Evolutionary conservation across 1,140 invertebrate species (phyloP), one percentile per base, ranked within the genome.

Genomic region (Steinernema feltiae): DNA sequence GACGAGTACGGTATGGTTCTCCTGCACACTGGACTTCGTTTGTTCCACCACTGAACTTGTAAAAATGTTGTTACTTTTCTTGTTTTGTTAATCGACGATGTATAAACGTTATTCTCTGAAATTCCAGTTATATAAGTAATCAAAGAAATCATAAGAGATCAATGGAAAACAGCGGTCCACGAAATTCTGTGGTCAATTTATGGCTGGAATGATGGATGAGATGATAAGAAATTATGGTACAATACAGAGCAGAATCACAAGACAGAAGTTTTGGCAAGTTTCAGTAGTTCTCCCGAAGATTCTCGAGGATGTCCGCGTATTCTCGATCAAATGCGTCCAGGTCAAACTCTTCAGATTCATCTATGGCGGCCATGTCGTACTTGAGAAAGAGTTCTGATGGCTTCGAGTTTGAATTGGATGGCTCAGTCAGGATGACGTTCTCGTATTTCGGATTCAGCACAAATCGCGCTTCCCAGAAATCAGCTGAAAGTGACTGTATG

Each of bases 1-100:
- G 91, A 98, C 85, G 92, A 97, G 79, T 93, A 97, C 84, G 90
- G 90, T 31, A 95, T 98, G 75, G 90, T 91, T 0, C 87, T 98
- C 81, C 91, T 92, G 46, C 94, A 97, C 84, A 97, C 94, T n/a
- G 92, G 92, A 84, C 87, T 96, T 1, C 89, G 96, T 77, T 89
- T 98, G 0, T 99, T 99, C 91, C 96, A 98, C 87, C 96, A 98
- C 88, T 97, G 88, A 81, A 69, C 63, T 24, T 21, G 29, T 21
- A 69, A 69, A 69, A n/a, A n/a, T n/a, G n/a, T n/a, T 46, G 41
- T 46, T 46, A 7, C 7, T 46, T 12, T 46, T 46, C 3, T 63
- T 12, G 53, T 63, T 21, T 71, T 31, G 70, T 35, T 35, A 71
- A 32, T 31, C 30, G 15, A 71, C 24, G 53, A 63, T 63, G 53